Evolutionary conservation across 92 coral and sea anemone genomes (phyloP).

Genomic region (Porites rus): DNA sequence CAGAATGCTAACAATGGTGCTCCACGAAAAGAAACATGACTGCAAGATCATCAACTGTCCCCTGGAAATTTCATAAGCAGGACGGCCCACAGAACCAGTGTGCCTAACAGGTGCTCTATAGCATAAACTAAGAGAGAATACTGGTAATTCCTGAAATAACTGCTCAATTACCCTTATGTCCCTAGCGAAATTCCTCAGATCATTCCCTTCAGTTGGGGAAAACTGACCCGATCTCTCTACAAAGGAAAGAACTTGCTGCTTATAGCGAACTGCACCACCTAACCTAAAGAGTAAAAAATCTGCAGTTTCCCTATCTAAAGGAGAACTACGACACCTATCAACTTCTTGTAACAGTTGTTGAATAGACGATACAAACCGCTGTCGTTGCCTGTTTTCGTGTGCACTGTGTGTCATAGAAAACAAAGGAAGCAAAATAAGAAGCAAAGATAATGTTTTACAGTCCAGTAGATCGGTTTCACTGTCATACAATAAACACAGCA

Average conservation of each 20-base stretch:
- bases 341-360: not conserved
- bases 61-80: not conserved
- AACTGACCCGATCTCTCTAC: not conserved
- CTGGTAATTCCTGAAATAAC: not conserved
- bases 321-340: conserved; percentile 1
- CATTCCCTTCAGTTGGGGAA: not conserved
- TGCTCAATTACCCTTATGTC: not conserved
- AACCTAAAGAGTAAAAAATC: not conserved
- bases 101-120: not conserved
- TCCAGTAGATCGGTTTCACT: not conserved
- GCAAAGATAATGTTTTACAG: not conserved
- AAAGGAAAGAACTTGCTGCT: not conserved
- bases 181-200: not conserved
- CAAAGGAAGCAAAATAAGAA: not conserved
- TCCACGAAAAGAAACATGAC: not conserved
- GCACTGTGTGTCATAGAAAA: not conserved
- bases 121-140: not conserved
- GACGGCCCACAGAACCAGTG: not conserved
- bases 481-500: not conserved
- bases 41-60: not conserved
- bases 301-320: not conserved
- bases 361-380: not conserved
- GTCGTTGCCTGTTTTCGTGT: not conserved
- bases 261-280: not conserved
- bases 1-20: not conserved